A percentile compares a stretch with the other conserved stretches of the same genome.
Conservation (phyloP, 2,888 invertebrate species). For the Corbicula japonica region DNA sequence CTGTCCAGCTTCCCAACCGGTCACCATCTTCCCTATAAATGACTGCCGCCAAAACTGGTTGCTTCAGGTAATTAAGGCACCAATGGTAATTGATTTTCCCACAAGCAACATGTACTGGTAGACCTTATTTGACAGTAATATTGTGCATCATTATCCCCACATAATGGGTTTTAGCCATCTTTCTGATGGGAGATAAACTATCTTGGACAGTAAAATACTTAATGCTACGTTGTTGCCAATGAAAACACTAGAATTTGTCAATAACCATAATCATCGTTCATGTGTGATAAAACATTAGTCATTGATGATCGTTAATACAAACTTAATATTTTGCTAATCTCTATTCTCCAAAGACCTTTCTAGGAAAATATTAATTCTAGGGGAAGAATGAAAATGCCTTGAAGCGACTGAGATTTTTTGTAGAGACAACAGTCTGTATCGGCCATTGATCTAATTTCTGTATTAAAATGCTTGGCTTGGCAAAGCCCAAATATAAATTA, state of each 20-base stretch:
- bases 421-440: neutral
- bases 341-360: constrained; percentile 18
- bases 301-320: constrained; percentile 20
- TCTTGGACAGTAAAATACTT: constrained; percentile 25
- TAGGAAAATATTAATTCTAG: neutral
- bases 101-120: too few species aligned
- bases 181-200: constrained; percentile 31
- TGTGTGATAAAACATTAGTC: constrained; percentile 31
- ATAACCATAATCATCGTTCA: constrained; percentile 19
- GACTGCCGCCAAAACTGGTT: too few species aligned
- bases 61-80: too few species aligned
- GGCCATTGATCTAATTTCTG: constrained; percentile 23
- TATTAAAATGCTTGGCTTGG: constrained; percentile 8
- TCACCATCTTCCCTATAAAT: too few species aligned
- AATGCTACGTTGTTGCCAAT: constrained; percentile 1
- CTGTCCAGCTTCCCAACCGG: too few species aligned
- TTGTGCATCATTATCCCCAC: constrained; percentile 40
- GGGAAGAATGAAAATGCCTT: neutral
- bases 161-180: constrained; percentile 41
- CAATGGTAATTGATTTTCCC: too few species aligned
- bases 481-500: constrained; percentile 35
- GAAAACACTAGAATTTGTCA: constrained; percentile 20
- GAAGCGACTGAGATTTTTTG: constrained; percentile 5
- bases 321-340: constrained; percentile 38
- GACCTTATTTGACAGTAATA: too few species aligned